Percentiles rank a stretch among this genome's conserved stretches.
phyloP scores from a whole-genome alignment of 1,140 invertebrate species.

The Dinoponera quadriceps region DNA sequence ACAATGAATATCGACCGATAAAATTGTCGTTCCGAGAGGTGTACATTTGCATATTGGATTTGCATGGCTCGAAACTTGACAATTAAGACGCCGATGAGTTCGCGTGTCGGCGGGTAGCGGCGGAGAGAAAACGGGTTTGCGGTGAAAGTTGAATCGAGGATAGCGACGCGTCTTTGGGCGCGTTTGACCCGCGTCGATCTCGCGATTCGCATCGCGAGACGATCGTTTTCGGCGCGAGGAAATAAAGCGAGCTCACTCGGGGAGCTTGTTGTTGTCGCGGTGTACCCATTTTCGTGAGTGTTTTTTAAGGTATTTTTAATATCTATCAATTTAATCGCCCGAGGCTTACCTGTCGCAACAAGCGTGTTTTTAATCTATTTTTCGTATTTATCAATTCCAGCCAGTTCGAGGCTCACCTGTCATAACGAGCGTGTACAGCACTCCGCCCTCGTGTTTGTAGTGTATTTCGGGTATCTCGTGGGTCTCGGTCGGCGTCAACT shows the following conservation, averaged over 20 bases:
- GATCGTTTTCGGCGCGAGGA: neutral
- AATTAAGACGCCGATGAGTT: slow-evolving; percentile 12
- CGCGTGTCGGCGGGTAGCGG: neutral
- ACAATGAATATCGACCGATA: neutral
- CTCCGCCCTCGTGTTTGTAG: slow-evolving; percentile 84
- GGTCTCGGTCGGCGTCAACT: slow-evolving; percentile 85
- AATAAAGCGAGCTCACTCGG: neutral
- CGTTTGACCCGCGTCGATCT: neutral
- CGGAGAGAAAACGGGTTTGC: slow-evolving; percentile 69
- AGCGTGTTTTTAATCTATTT: too few species aligned
- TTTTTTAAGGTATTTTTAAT: neutral
- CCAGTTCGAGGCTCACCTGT: slow-evolving; percentile 82
- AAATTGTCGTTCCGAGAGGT: neutral
- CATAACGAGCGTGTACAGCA: slow-evolving; percentile 88
- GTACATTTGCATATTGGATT: neutral
- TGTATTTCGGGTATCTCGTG: slow-evolving; percentile 82
- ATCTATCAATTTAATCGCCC: neutral
- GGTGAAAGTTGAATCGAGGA: slow-evolving; percentile 68
- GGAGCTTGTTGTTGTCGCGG: neutral
- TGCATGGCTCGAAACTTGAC: neutral
- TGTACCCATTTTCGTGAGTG: neutral
- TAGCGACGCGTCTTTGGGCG: neutral
- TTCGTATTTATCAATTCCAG: slow-evolving; percentile 6
- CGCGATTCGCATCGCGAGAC: neutral
- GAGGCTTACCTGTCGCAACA: slow-evolving; percentile 86